Base-by-base conservation (phyloP, 2,797 vertebrate species). In the Eremophila alpestris region DNA sequence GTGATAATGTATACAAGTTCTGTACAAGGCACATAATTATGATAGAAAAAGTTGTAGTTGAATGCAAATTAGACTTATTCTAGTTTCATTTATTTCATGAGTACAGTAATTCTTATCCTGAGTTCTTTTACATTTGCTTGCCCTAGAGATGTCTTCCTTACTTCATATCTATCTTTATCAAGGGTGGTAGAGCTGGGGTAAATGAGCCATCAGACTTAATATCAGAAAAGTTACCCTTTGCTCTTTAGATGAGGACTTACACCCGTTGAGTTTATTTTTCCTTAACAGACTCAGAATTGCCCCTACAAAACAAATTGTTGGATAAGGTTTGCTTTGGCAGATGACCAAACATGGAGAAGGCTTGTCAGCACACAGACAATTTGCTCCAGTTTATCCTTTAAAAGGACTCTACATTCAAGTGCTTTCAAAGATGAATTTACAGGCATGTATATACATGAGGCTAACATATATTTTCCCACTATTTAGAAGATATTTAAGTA, bases 61-160 rank as follows among this genome's bases (percentile, higher is more conserved):
- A 84, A 81, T 2, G 0, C 5, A 62, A 76, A 54, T 92, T 58
- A 54, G 11, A 29, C 10, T n/a, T 32, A 0, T 2, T 77, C 22
- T 29, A 26, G 10, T 75, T n/a, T 65, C 52, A 32, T 21, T 64
- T 56, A 60, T 67, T 73, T 68, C 0, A 3, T 23, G 7, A 73
- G 7, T n/a, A 69, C 24, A 17, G 24, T 58, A 51, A 24, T 69
- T 82, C 36, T 79, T 87, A 59, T 8, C 27, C 49, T 84, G 45
- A 73, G 17, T 38, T 32, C 16, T 87, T 83, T 82, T 40, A 22
- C 11, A 59, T 62, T 15, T 82, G 3, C 46, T 62, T 69, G 5
- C 11, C 22, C 27, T 74, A 43, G 14, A 46, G 12, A 29, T 6
- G 3, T 55, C 88, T 87, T 87, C n/a, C 6, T 58, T 62, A 58